Conservation (phyloP, 2,888 invertebrate genomes). For the Leuctra nigra region DNA sequence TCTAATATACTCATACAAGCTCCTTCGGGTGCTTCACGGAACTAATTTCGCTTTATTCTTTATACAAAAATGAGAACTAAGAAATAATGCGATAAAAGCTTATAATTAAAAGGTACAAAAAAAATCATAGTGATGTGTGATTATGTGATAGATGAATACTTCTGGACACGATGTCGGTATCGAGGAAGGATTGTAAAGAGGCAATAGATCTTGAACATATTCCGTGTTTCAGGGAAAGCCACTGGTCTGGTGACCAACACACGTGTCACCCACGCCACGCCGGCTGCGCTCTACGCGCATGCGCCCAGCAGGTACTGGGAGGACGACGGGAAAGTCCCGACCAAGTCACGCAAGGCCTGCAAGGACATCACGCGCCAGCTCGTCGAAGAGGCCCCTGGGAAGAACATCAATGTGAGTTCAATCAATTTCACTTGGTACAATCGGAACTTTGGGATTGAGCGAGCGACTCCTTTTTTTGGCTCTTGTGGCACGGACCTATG, state of each 20-base stretch:
- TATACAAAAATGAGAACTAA: too few species aligned
- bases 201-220: background rate
- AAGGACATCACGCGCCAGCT: conserved; percentile 73
- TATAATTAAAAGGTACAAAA: too few species aligned
- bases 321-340: conserved; percentile 68
- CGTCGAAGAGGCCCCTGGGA: conserved; percentile 69
- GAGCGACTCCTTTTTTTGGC: too few species aligned
- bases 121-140: background rate
- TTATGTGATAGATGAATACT: background rate
- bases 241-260: conserved; percentile 79
- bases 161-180: background rate
- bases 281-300: conserved; percentile 70
- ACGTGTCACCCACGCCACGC: conserved; percentile 71
- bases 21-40: too few species aligned
- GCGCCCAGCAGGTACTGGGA: conserved; percentile 72
- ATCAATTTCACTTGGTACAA: too few species aligned
- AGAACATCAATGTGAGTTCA: conserved; percentile 59
- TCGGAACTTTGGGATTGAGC: too few species aligned
- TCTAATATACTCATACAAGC: too few species aligned
- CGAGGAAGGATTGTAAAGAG: background rate
- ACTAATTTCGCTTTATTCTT: too few species aligned
- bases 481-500: too few species aligned
- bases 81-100: too few species aligned
- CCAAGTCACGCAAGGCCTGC: conserved; percentile 60
- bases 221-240: conserved; percentile 53